A percentile compares a stretch with the other conserved stretches of the same genome.
Evolutionary conservation across 2,113 vertebrate species (phyloP).

Genomic region (Nycticebus coucang): DNA sequence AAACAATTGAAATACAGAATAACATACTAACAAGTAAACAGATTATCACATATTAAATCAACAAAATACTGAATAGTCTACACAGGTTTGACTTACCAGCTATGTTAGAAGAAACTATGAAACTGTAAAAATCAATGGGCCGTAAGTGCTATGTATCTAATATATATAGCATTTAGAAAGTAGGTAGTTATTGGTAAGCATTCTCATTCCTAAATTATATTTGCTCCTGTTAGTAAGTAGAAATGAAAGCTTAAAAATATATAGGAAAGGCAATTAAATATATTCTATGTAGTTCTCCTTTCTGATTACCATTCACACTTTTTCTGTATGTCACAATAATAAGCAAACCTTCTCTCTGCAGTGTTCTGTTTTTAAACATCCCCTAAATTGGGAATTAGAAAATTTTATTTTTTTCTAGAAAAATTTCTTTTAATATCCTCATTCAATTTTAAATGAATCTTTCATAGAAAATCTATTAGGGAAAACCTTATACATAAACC

Average conservation of each 20-base stretch:
- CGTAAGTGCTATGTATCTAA: background rate
- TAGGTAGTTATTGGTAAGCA: background rate
- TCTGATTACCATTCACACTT: background rate
- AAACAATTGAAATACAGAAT: slow-evolving; percentile 32
- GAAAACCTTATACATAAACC: background rate
- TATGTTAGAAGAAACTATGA: slow-evolving; percentile 11
- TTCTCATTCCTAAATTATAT: slow-evolving; percentile 48
- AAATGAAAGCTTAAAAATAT: slow-evolving; percentile 19
- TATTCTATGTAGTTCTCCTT: background rate
- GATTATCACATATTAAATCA: background rate
- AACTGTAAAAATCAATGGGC: background rate
- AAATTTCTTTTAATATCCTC: background rate
- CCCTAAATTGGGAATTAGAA: background rate
- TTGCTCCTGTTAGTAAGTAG: slow-evolving; percentile 2
- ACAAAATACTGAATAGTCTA: background rate
- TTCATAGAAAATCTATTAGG: background rate
- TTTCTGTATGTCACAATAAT: background rate
- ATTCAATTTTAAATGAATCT: slow-evolving; percentile 1
- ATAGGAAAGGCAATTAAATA: slow-evolving; percentile 15
- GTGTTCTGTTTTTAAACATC: slow-evolving; percentile 1
- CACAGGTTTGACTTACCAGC: background rate
- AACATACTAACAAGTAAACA: background rate
- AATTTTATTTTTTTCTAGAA: slow-evolving; percentile 12
- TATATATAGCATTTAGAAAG: background rate
- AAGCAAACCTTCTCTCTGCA: background rate